A percentile compares a stretch with the other conserved stretches of the same genome.
Evolutionary conservation across 2,113 vertebrate species (phyloP).

Genomic region (Pelecanus crispus): DNA sequence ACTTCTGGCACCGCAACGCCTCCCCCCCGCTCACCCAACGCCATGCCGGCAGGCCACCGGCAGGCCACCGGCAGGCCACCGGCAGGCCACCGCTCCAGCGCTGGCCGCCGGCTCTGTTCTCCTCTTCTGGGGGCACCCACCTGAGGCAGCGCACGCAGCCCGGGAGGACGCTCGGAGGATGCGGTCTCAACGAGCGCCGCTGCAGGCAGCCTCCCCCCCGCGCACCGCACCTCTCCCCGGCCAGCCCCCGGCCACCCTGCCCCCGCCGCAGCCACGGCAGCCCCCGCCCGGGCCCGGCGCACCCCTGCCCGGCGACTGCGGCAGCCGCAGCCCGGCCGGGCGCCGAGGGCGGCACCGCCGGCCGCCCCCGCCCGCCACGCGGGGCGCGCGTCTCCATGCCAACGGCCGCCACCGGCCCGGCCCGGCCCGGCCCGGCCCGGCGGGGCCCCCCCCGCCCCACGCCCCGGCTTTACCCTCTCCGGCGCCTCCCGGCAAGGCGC

Average conservation of each 20-base stretch:
- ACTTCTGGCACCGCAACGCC: background rate
- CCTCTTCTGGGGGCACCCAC: background rate
- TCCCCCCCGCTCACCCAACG: background rate
- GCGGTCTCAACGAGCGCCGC: background rate
- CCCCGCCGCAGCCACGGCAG: background rate
- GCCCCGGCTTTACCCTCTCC: background rate
- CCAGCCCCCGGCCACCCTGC: background rate
- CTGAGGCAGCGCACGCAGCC: background rate
- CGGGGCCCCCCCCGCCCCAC: background rate
- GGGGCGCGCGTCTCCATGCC: background rate
- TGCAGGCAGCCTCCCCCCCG: background rate
- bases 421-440: background rate
- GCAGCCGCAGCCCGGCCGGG: background rate
- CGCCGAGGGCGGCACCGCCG: background rate
- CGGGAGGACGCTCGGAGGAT: background rate
- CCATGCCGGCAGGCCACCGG: background rate
- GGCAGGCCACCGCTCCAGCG: background rate
- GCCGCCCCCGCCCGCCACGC: background rate
- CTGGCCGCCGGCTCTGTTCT: accelerated
- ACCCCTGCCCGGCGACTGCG: background rate
- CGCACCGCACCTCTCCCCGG: background rate
- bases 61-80: background rate
- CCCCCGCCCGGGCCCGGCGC: background rate
- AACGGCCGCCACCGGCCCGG: background rate
- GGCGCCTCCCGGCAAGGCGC: background rate